phyloP scores from a whole-genome alignment of 1,140 invertebrate species.

The Phocides pigmalion region DNA sequence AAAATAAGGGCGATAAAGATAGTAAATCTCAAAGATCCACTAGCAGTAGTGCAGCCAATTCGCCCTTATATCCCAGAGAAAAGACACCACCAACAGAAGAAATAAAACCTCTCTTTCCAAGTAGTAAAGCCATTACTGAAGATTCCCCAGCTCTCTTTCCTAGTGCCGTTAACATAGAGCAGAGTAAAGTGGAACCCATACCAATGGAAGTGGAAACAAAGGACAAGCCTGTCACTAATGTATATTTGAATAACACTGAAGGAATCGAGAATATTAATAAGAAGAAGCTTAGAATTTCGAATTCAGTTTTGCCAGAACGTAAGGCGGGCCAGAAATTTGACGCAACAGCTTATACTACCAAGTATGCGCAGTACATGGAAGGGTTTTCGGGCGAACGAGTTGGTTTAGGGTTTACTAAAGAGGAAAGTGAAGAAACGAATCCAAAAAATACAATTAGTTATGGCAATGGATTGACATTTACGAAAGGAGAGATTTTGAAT shows the following conservation, averaged over 20 bases:
- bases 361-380: constrained; percentile 73
- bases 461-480: constrained; percentile 71
- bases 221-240: constrained; percentile 64
- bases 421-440: constrained; percentile 46
- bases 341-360: constrained; percentile 67
- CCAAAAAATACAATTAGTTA: constrained; percentile 67
- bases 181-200: constrained; percentile 36
- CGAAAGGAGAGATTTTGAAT: constrained; percentile 72
- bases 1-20: constrained; percentile 43
- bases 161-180: constrained; percentile 49
- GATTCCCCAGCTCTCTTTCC: constrained; percentile 47
- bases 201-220: constrained; percentile 32
- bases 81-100: constrained; percentile 59
- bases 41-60: constrained; percentile 47
- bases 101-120: constrained; percentile 58
- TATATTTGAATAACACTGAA: constrained; percentile 60
- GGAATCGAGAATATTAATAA: constrained; percentile 48
- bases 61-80: constrained; percentile 48
- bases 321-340: constrained; percentile 54
- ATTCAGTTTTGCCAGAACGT: constrained; percentile 65
- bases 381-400: constrained; percentile 69
- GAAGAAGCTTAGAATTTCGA: constrained; percentile 71
- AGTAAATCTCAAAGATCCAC: constrained; percentile 37
- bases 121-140: constrained; percentile 48
- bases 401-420: constrained; percentile 71